phyloP scores from a whole-genome alignment of 2,797 vertebrate genomes.

The Helicolenus hilgendorfi region DNA sequence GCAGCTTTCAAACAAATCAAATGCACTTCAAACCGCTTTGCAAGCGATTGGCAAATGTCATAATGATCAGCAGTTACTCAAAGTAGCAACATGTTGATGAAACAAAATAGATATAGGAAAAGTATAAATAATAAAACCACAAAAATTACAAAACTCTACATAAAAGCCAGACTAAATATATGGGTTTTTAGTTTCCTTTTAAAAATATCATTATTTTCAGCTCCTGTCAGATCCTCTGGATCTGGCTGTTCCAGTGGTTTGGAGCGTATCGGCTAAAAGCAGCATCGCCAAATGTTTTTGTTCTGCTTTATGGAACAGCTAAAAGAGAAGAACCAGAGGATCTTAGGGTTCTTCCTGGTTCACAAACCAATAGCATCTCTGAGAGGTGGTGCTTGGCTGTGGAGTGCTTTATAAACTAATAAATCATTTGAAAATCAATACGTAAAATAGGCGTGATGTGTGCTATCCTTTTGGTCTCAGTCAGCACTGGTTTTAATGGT shows the following conservation, averaged over 20 bases:
- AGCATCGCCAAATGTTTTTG: not conserved
- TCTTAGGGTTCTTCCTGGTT: not conserved
- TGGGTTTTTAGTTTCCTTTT: not conserved
- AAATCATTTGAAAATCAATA: too few relatives aligned
- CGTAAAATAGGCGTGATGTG: accelerated
- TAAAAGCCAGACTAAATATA: not conserved
- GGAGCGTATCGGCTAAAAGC: not conserved
- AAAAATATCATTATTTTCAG: not conserved
- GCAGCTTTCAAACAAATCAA: not conserved
- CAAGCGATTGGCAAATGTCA: accelerated
- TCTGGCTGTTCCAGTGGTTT: not conserved
- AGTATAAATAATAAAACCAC: not conserved
- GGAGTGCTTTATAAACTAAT: not conserved
- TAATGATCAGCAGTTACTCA: too few relatives aligned
- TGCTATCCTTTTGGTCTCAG: accelerated
- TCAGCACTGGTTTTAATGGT: not conserved
- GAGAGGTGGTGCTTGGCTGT: not conserved
- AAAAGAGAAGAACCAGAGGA: too few relatives aligned
- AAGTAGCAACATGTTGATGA: not conserved
- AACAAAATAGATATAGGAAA: not conserved
- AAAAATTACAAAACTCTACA: not conserved
- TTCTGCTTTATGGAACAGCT: not conserved
- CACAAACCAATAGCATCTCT: not conserved
- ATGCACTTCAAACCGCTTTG: not conserved
- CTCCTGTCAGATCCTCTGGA: not conserved